Percentiles rank a stretch among this genome's conserved stretches.
These are phyloP conservation scores for Capreolus pygargus DNA, from an alignment of 2,113 vertebrate species.

Conservation along the genomic window DNA sequence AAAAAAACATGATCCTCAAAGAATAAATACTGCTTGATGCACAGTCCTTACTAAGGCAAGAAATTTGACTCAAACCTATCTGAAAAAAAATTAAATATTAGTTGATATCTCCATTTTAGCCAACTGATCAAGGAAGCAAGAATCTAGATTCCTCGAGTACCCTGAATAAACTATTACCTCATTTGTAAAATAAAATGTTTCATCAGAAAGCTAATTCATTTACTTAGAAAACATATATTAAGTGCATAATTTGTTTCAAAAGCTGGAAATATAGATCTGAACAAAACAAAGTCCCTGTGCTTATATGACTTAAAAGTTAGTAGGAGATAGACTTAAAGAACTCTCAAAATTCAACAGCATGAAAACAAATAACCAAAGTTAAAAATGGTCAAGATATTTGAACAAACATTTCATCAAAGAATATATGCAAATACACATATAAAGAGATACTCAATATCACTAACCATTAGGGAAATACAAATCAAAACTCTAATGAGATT, in stretches of 20 bases:
- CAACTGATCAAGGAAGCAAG: not conserved
- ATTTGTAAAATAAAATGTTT: not conserved
- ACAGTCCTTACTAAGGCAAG: not conserved
- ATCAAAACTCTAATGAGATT: not conserved
- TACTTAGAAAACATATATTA: not conserved
- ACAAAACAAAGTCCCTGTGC: not conserved
- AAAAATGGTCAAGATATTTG: not conserved
- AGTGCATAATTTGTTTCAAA: not conserved
- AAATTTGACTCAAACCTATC: not conserved
- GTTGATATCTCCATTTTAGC: not conserved
- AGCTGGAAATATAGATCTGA: not conserved
- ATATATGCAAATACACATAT: not conserved
- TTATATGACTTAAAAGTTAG: not conserved
- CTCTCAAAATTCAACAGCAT: not conserved
- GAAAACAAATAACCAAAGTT: not conserved
- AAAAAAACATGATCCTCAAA: not conserved
- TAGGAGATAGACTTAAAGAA: not conserved
- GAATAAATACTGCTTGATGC: not conserved
- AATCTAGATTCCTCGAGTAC: not conserved
- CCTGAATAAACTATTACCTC: not conserved
- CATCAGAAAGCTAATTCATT: not conserved
- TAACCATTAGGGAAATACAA: not conserved
- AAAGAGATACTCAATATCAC: not conserved
- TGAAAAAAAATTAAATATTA: not conserved
- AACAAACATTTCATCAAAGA: not conserved